These are phyloP conservation scores for Homarus gammarus DNA, from an alignment of 2,888 invertebrate species.

Conservation along the genomic window DNA sequence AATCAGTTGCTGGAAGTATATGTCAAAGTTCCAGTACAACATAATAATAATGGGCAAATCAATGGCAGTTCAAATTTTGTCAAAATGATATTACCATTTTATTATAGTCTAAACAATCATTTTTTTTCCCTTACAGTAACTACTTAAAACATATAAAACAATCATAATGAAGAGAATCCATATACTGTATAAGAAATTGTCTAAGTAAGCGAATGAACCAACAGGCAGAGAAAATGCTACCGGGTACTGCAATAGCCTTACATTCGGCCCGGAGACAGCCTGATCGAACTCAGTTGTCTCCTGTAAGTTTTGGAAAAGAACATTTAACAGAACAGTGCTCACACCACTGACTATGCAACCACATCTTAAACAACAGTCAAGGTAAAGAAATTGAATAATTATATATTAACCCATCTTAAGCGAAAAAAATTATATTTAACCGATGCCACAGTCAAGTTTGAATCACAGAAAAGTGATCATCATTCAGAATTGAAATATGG, in stretches of 20 bases:
- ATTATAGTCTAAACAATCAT: not conserved
- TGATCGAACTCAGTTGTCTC: constrained; percentile 70
- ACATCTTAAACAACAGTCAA: constrained; percentile 42
- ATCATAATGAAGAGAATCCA: constrained; percentile 8
- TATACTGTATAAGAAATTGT: too few relatives aligned
- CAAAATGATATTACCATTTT: too few relatives aligned
- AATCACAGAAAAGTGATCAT: too few relatives aligned
- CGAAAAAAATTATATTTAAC: too few relatives aligned
- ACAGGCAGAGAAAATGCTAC: constrained; percentile 50
- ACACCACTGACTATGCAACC: constrained; percentile 42
- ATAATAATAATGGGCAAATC: too few relatives aligned
- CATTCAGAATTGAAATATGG: too few relatives aligned
- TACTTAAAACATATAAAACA: not conserved
- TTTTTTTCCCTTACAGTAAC: too few relatives aligned
- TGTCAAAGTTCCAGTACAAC: too few relatives aligned
- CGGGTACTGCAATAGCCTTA: constrained; percentile 58
- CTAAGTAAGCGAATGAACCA: constrained; percentile 59
- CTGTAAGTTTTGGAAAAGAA: constrained; percentile 68
- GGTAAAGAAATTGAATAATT: constrained; percentile 27
- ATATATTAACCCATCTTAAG: too few relatives aligned
- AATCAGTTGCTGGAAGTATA: too few relatives aligned
- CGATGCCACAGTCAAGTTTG: too few relatives aligned
- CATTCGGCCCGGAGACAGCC: constrained; percentile 69
- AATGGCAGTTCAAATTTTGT: too few relatives aligned
- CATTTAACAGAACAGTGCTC: constrained; percentile 59